Evolutionary conservation across 1,140 invertebrate genomes (phyloP), one percentile per base, ranked within the genome.

Genomic region (Bombus picipes): DNA sequence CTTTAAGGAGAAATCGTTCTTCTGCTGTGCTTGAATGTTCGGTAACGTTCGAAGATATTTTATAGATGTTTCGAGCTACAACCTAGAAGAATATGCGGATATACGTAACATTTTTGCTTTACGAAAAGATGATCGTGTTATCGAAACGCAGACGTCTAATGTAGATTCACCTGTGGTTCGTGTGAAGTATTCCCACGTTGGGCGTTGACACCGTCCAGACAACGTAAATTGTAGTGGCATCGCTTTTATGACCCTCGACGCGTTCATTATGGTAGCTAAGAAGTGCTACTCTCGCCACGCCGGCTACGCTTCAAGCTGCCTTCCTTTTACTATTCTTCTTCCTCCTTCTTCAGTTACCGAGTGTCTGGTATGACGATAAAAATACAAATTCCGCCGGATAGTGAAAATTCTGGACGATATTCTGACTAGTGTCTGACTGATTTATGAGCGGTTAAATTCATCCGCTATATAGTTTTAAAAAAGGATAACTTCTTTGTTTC

Each of bases 171-270:
- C 73, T 47, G 25, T 10, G 65, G 77, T 81, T 77, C 39, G 80
- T 47, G 66, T 74, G 57, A n/a, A 87, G 43, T 81, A 25, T 47
- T 57, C 53, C 37, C 85, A 76, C 68, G 83, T 87, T 79, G 73
- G 78, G 34, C 81, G 87, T 84, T 77, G 87, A 85, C 88, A 72
- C 85, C 85, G 80, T 80, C 78, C 87, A 89, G 84, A 89, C 87
- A 86, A 76, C 80, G 84, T 88, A 89, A 88, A 89, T 88, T 89
- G 87, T 87, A 89, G 87, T 78, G 74, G 80, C 80, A 83, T 89
- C 84, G 70, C 84, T 87, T 87, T 90, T 75, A 82, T 81, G 82
- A 68, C 82, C 71, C 81, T 87, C 85, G 85, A 87, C 85, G 81
- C 74, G 85, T 90, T 90, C 73, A 82, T 90, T 90, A 87, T 71